A percentile compares a stretch with the other conserved stretches of the same genome.
Evolutionary conservation across 2,888 invertebrate species (phyloP).

Genomic region (Asteroscopus sphinx): DNA sequence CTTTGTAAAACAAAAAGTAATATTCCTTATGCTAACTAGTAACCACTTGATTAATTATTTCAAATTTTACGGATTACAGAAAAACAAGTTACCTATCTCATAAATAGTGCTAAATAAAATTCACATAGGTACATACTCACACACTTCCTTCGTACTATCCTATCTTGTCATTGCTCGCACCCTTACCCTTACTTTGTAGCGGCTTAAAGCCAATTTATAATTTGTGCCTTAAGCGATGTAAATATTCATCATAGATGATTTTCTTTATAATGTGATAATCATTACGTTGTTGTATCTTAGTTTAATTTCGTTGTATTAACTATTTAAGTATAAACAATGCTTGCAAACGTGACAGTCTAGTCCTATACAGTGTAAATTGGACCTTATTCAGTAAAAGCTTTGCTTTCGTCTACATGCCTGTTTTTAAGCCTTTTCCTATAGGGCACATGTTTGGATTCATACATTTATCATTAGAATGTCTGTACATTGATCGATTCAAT

Average conservation of each 20-base stretch:
- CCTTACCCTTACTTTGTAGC: constrained; percentile 24
- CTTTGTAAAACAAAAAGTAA: no score
- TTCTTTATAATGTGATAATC: constrained; percentile 79
- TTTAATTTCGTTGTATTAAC: constrained; percentile 64
- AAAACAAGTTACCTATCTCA: no score
- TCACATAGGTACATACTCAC: background rate
- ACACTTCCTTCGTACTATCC: no score
- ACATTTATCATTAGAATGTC: constrained; percentile 12
- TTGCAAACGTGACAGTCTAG: constrained; percentile 79
- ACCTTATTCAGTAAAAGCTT: constrained; percentile 54
- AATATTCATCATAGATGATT: constrained; percentile 85
- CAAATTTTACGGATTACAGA: no score
- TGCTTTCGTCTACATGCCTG: constrained; percentile 48
- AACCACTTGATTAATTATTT: no score
- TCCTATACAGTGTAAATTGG: constrained; percentile 71
- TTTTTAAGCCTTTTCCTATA: constrained; percentile 15
- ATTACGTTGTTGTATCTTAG: constrained; percentile 73
- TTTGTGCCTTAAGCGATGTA: constrained; percentile 85
- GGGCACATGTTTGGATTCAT: constrained; percentile 17
- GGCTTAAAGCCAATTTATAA: constrained; percentile 81
- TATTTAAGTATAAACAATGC: constrained; percentile 63
- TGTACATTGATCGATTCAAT: background rate
- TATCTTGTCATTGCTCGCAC: constrained; percentile 22
- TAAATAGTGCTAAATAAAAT: constrained; percentile 3
- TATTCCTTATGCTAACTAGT: no score